A percentile compares a stretch with the other conserved stretches of the same genome.
Conservation (phyloP, 2,113 vertebrate species). For the Accipiter virgatus region DNA sequence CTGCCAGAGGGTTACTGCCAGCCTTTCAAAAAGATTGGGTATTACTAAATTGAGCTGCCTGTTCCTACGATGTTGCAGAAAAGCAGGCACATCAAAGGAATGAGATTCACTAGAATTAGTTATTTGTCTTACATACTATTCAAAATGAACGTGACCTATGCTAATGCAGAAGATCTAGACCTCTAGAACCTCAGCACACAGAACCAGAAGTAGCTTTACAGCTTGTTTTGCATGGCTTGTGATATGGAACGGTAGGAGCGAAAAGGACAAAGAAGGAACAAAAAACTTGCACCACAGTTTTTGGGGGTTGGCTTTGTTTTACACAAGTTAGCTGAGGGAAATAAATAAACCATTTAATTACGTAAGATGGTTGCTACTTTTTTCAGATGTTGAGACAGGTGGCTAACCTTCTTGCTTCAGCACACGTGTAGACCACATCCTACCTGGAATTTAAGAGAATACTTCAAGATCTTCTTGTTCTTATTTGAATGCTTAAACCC, state of each 20-base stretch:
- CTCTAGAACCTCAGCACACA: neutral
- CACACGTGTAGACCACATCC: neutral
- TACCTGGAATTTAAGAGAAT: neutral
- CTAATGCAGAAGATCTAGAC: neutral
- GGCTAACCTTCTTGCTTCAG: neutral
- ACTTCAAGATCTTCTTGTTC: neutral
- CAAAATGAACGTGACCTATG: neutral
- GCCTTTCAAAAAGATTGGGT: neutral
- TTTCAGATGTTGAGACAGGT: neutral
- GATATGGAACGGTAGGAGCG: neutral
- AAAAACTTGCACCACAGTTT: neutral
- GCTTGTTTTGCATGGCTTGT: neutral
- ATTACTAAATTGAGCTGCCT: neutral
- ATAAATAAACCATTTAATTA: neutral
- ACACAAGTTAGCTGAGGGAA: neutral
- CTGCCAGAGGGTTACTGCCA: neutral
- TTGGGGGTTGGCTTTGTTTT: neutral
- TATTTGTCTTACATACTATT: neutral
- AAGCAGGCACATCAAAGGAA: neutral
- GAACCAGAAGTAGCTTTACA: neutral
- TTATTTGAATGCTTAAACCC: neutral
- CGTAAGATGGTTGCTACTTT: accelerated
- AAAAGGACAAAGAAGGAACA: neutral
- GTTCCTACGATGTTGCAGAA: neutral
- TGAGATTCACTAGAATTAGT: neutral